phyloP scores from a whole-genome alignment of 2,888 invertebrate genomes.

The Athetis lepigone region DNA sequence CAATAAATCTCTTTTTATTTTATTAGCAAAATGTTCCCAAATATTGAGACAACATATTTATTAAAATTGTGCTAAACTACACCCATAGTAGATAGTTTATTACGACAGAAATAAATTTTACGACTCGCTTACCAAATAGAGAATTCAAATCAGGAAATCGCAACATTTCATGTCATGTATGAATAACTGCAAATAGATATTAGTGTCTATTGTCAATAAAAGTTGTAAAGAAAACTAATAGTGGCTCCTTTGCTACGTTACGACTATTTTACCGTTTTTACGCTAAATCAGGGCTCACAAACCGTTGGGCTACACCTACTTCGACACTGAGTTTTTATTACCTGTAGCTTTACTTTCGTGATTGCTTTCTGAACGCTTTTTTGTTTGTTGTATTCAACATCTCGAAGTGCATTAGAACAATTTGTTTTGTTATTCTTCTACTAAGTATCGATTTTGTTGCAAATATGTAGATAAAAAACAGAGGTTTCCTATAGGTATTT shows the following conservation, averaged over 20 bases:
- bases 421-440: slow-evolving; percentile 46
- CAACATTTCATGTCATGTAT: slow-evolving; percentile 68
- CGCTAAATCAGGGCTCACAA: slow-evolving; percentile 72
- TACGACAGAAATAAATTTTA: slow-evolving; percentile 24
- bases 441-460: slow-evolving; percentile 33
- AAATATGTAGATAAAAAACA: slow-evolving; percentile 4
- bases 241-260: slow-evolving; percentile 80
- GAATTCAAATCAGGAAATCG: slow-evolving; percentile 64
- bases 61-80: slow-evolving; percentile 6
- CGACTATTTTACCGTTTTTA: slow-evolving; percentile 84
- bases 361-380: slow-evolving; percentile 65
- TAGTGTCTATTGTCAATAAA: slow-evolving; percentile 80
- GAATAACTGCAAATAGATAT: slow-evolving; percentile 67
- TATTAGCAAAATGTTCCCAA: background rate
- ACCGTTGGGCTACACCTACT: slow-evolving; percentile 65
- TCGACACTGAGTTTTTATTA: slow-evolving; percentile 61
- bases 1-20: background rate
- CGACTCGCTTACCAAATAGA: slow-evolving; percentile 19
- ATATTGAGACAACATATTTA: slow-evolving; percentile 1
- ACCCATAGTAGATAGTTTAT: slow-evolving; percentile 4
- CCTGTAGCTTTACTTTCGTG: slow-evolving; percentile 65
- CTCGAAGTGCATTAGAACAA: slow-evolving; percentile 54
- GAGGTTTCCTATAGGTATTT: background rate
- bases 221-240: slow-evolving; percentile 87
- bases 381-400: slow-evolving; percentile 60